A percentile compares a stretch with the other conserved stretches of the same genome.
Conservation (phyloP, 2,888 invertebrate genomes). For the Silvanus unidentatus region DNA sequence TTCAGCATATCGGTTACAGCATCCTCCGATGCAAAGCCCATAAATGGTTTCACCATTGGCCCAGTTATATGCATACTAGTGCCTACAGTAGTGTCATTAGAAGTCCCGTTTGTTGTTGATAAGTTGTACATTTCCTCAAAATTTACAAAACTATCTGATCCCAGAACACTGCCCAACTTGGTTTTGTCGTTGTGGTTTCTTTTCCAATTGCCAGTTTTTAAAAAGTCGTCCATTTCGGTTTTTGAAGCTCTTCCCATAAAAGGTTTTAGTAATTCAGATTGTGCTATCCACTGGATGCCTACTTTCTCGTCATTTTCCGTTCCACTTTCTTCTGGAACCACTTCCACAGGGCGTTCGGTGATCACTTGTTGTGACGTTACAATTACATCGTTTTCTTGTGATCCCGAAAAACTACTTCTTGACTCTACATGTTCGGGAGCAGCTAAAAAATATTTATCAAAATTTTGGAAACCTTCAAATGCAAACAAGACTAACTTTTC, state of each 20-base stretch:
- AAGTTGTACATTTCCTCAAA: slow-evolving; percentile 2
- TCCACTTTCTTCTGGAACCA: too few species aligned
- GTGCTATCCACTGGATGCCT: not conserved
- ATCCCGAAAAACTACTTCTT: too few species aligned
- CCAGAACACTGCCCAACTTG: not conserved
- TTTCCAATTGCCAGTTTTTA: not conserved
- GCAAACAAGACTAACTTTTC: too few species aligned
- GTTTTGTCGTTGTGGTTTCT: not conserved
- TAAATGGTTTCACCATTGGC: slow-evolving; percentile 24
- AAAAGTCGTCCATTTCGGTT: too few species aligned
- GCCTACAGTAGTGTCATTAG: slow-evolving; percentile 1
- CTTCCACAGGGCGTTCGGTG: too few species aligned
- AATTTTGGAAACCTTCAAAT: too few species aligned
- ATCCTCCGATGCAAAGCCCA: slow-evolving; percentile 18
- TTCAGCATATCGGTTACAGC: not conserved
- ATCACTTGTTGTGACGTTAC: too few species aligned
- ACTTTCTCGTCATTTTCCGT: not conserved
- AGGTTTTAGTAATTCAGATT: slow-evolving; percentile 1
- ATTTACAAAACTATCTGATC: not conserved
- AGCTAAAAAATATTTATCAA: too few species aligned
- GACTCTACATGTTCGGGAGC: not conserved
- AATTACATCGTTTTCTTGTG: too few species aligned
- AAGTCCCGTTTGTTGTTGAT: slow-evolving; percentile 5
- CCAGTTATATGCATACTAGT: slow-evolving; percentile 16
- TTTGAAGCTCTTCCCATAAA: slow-evolving; percentile 3